A percentile compares a stretch with the other conserved stretches of the same genome.
phyloP scores from a whole-genome alignment of 2,797 vertebrate genomes.

The Trematomus bernacchii region DNA sequence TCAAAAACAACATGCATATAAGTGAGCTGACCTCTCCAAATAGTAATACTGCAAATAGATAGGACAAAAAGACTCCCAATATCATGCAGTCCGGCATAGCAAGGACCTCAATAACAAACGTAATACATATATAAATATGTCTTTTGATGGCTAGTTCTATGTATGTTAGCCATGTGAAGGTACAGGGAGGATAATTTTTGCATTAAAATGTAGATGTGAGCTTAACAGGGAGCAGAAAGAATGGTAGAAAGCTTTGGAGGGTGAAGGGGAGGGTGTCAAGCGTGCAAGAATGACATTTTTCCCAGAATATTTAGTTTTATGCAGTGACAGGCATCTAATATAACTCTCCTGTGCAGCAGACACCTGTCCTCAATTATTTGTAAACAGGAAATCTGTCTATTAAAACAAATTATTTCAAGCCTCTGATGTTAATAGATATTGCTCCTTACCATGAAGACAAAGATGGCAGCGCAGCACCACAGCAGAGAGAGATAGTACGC shows the following conservation, averaged over 20 bases:
- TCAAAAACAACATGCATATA: not conserved
- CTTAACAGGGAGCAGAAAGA: not conserved
- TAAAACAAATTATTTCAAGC: not conserved
- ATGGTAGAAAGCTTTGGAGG: not conserved
- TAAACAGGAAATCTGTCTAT: not conserved
- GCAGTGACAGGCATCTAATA: not conserved
- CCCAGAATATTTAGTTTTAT: not conserved
- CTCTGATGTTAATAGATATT: not conserved
- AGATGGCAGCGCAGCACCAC: slow-evolving; percentile 92
- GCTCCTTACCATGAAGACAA: slow-evolving; percentile 91
- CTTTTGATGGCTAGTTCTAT: not conserved
- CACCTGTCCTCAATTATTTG: not conserved
- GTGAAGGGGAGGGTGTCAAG: not conserved
- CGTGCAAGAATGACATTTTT: not conserved
- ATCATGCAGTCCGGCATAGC: not conserved
- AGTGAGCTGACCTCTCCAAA: not conserved
- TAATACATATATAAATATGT: not conserved
- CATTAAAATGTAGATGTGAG: not conserved
- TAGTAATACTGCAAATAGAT: too few relatives aligned
- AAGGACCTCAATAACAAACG: not conserved
- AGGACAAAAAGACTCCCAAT: too few relatives aligned
- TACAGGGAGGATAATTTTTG: not conserved
- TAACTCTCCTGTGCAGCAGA: not conserved
- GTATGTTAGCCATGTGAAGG: not conserved
- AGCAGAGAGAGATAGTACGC: slow-evolving; percentile 91